Evolutionary conservation across 2,113 vertebrate species (phyloP), one percentile per base, ranked within the genome.

Genomic region (Tringa solitaria): DNA sequence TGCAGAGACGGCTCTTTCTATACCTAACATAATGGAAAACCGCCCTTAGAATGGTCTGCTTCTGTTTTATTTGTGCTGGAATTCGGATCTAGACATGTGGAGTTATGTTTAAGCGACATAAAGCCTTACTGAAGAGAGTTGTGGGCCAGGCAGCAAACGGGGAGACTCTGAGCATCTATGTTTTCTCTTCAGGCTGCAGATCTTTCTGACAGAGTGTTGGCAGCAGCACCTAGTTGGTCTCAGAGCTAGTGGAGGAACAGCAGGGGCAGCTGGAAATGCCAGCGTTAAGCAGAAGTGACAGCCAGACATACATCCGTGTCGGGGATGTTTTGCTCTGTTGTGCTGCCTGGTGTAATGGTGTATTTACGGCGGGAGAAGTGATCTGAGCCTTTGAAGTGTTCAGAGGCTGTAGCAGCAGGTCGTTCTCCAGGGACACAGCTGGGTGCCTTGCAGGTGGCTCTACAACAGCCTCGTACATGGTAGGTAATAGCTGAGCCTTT

Each of bases 341-440:
- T 89, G 90, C 95, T 89, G 94, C 88, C 70, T 56, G 91, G 30
- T 68, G 82, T 64, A 81, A 56, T 39, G 51, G 50, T 94, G 78
- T 70, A 4, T 92, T 95, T 76, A 70, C 0, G 0, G 50, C 10
- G 37, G 57, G 84, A 83, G 81, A 74, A 79, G 65, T 26, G 72
- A 86, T 93, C 37, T 20, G 45, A 76, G 65, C n/a, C 90, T 96
- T 93, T 93, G 88, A 96, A 96, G 86, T 79, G 91, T 88, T 94
- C 63, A 39, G 83, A 93, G 89, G 75, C 87, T 94, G 85, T 10
- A 82, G 96, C 90, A 91, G 93, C 93, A 94, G 68, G 88, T 90
- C 43, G 32, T 51, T 88, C 87, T 57, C 73, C n/a, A 54, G 90
- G 87, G 69, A 86, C 76, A 24, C 96, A 94, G 95, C 73, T 91